Base-by-base conservation (phyloP, 2,888 invertebrate genomes). In the Ennomos erosarius region DNA sequence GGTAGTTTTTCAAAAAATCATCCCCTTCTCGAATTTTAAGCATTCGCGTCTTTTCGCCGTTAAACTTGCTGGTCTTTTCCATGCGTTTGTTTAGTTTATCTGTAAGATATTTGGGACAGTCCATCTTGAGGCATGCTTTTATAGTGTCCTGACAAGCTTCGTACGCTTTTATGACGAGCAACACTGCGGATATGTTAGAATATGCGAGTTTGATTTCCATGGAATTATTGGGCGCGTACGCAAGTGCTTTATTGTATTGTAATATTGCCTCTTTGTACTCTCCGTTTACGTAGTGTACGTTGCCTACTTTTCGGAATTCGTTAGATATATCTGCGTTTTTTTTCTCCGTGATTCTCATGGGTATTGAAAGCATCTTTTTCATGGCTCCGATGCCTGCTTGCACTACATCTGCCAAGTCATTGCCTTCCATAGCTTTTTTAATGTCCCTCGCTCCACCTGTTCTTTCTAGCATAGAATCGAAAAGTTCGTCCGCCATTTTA, bases 141-240 rank as follows among this genome's bases (percentile, higher is more conserved):
- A 58, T 54, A 11, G 62, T 64, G 0, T 9, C 8, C 6, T 50
- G 0, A 39, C 66, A 66, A 9, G 45, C 57, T 33, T 50, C 16
- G 43, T 48, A 60, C 3, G 59, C 53, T 40, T 48, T 39, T 9
- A 62, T 60, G 10, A 35, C 9, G n/a, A 54, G 48, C 8, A 58
- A 39, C 1, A 54, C 62, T 8, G 62, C 64, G 1, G 66, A 58
- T 11, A 58, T 50, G 35, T 64, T 62, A 10, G 53, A 34, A 9
- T 55, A 54, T 0, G 64, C 64, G 3, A 62, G n/a, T 9, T 16
- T 46, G 9, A 58, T 13, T 54, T 67, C 62, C 0, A 53, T 9
- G 1, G 66, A 60, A 11, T n/a, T 0, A 0, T 36, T 36, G 0
- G 64, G 62, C 1, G 64, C 64, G 1, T 10, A 48, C 1, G 62